phyloP scores from a whole-genome alignment of 2,888 invertebrate genomes.

The Scaptomyza parva region DNA sequence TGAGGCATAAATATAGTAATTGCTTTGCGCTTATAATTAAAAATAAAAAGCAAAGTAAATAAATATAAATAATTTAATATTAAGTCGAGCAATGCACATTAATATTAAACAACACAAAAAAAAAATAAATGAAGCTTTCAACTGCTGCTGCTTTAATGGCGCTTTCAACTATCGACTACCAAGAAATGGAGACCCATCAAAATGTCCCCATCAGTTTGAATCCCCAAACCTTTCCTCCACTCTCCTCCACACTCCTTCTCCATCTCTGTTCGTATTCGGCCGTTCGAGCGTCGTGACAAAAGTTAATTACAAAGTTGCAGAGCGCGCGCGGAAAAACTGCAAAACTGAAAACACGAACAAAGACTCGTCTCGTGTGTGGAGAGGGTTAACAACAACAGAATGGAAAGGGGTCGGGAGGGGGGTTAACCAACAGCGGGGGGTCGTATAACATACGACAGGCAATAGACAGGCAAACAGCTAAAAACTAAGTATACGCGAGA shows the following conservation, averaged over 20 bases:
- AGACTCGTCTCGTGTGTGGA: slow-evolving; percentile 30
- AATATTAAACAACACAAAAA: neutral
- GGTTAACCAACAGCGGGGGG: neutral
- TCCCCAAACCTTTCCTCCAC: slow-evolving; percentile 10
- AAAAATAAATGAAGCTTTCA: slow-evolving; percentile 50
- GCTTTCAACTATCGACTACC: neutral
- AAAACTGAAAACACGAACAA: slow-evolving; percentile 64
- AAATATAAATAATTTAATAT: slow-evolving; percentile 33
- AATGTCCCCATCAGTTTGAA: slow-evolving; percentile 15
- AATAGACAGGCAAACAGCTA: slow-evolving; percentile 39
- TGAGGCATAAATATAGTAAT: slow-evolving; percentile 64
- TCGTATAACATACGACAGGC: slow-evolving; percentile 30
- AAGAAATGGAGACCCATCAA: slow-evolving; percentile 27
- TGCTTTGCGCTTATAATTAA: slow-evolving; percentile 30
- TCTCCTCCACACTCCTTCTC: neutral
- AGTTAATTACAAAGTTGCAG: slow-evolving; percentile 82
- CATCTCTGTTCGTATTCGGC: slow-evolving; percentile 2
- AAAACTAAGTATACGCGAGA: slow-evolving; percentile 19
- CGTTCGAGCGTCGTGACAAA: slow-evolving; percentile 77
- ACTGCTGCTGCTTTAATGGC: slow-evolving; percentile 41
- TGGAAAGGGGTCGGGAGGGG: neutral
- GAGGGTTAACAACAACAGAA: too few species aligned
- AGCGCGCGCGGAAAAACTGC: slow-evolving; percentile 65
- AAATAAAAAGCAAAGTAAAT: slow-evolving; percentile 47
- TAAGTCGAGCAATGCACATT: slow-evolving; percentile 16